These are phyloP conservation scores for Chromoteleia sp. DNA, from an alignment of 2,888 invertebrate species.

Conservation along the genomic window DNA sequence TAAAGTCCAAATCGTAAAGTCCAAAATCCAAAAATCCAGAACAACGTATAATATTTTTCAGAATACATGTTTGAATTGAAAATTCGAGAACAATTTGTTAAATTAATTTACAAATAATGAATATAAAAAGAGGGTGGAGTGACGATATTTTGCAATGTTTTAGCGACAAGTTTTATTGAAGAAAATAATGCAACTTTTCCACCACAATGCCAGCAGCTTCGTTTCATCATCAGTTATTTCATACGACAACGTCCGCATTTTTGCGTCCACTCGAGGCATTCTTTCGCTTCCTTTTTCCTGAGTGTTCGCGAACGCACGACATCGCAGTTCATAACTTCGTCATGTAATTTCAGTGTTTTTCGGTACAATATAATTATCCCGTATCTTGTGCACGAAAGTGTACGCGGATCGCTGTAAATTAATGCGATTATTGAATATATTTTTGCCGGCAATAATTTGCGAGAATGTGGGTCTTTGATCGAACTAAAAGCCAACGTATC, in stretches of 20 bases:
- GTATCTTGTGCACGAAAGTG: constrained; percentile 29
- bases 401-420: constrained; percentile 18
- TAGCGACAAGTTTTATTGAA: too few relatives aligned
- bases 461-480: neutral
- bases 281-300: constrained; percentile 3
- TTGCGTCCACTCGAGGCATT: neutral
- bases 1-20: too few relatives aligned
- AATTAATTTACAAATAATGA: too few relatives aligned
- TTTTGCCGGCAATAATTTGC: constrained; percentile 8
- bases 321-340: constrained; percentile 25
- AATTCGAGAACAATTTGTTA: too few relatives aligned
- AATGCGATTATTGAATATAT: constrained; percentile 36
- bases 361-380: constrained; percentile 27
- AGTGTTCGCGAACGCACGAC: constrained; percentile 7
- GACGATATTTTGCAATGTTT: too few relatives aligned
- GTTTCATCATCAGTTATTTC: constrained; percentile 3
- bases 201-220: too few relatives aligned
- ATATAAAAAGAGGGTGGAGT: too few relatives aligned
- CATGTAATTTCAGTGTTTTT: constrained; percentile 38
- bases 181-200: too few relatives aligned
- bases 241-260: constrained; percentile 7
- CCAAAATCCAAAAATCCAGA: too few relatives aligned
- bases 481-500: neutral
- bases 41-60: too few relatives aligned
- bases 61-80: too few relatives aligned